Base-by-base conservation (phyloP, 23 tunicate genomes). In the Clavelina lepadiformis region DNA sequence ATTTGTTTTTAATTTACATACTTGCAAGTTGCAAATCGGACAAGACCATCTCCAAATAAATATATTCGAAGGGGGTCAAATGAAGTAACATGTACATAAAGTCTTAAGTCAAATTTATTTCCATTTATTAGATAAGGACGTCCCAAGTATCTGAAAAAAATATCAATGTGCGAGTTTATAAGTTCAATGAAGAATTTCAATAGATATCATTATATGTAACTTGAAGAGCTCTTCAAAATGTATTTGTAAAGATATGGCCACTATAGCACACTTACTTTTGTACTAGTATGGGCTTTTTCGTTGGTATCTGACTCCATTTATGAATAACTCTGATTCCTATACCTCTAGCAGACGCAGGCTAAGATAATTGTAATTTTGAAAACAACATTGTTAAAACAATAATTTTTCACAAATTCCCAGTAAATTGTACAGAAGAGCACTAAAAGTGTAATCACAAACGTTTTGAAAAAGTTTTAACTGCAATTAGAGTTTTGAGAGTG, bases 281-380 rank as follows among this genome's bases (percentile, higher is more conserved):
- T 3, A 93, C 94, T 63, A 93, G 56, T 2, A 93, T 65, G 27
- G 94, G 83, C 68, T 69, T 74, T 65, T 67, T 85, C 6, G 65
- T 62, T 2, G 99, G 99, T 36, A 93, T 75, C 68, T 85, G 88
- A 61, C 74, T 88, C 88, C 86, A 85, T 72, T 85, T 93, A 51
- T 75, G 82, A 28, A 93, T 72, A 5, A 93, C 74, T 61, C 41
- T 68, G 35, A 93, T 93, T 25, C 99, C 99, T 24, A 93, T 93
- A 1, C 99, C 99, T 13, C 99, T 69, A 15, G 99, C 99, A n/a
- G 99, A 85, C 7, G 99, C 99, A 28, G 96, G 96, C 96, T 88
- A 34, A 27, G 2, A 57, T 2, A 44, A 44, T 44, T 11, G 31
- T n/a, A n/a, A n/a, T n/a, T n/a, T n/a, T n/a, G n/a, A n/a, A n/a